Evolutionary conservation across 2,888 invertebrate genomes (phyloP).

Genomic region (Lochmaea crataegi): DNA sequence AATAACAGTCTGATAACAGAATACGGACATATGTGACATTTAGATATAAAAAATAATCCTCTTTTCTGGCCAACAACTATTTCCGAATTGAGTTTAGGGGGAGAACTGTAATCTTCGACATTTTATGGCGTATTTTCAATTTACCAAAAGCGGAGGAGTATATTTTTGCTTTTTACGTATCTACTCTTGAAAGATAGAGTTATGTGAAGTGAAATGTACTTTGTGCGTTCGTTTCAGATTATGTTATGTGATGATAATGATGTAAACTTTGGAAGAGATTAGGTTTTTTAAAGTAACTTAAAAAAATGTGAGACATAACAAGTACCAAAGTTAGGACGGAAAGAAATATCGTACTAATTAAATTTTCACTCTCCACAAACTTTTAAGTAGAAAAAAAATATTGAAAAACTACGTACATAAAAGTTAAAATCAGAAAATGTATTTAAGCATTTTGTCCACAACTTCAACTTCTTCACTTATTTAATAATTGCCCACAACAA

Average conservation of each 20-base stretch:
- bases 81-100: constrained; percentile 47
- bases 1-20: constrained; percentile 54
- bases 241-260: background rate
- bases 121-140: constrained; percentile 37
- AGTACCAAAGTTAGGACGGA: too few species aligned
- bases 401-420: too few species aligned
- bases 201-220: constrained; percentile 20
- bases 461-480: too few species aligned
- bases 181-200: constrained; percentile 11
- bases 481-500: too few species aligned
- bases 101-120: constrained; percentile 39
- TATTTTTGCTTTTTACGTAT: constrained; percentile 29
- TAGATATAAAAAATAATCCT: constrained; percentile 62
- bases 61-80: constrained; percentile 62
- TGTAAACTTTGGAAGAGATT: background rate
- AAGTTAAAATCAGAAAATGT: too few species aligned
- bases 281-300: background rate
- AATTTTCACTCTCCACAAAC: too few species aligned
- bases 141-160: constrained; percentile 32
- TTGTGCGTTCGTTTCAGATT: constrained; percentile 17
- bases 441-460: too few species aligned
- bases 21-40: constrained; percentile 59
- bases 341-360: too few species aligned
- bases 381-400: too few species aligned
- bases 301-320: too few species aligned